Evolutionary conservation across 2,797 vertebrate genomes (phyloP), one percentile per base, ranked within the genome.

Genomic region (Diceros bicornis): DNA sequence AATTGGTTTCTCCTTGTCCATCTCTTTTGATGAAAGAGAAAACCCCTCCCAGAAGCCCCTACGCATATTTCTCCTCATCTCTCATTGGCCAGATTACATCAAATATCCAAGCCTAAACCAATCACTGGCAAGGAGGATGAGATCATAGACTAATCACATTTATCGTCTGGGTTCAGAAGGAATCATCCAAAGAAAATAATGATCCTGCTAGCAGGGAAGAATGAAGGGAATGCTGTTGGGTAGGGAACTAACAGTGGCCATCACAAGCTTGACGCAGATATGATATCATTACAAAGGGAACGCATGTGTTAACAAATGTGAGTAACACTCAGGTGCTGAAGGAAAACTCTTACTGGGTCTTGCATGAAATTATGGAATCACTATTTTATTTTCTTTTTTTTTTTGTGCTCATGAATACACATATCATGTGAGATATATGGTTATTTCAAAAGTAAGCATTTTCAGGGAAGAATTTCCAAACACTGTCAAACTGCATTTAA

Each of bases 381-480:
- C 81, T 62, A 0, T 88, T 84, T 83, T 34, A 83, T 75, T 59
- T 61, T 59, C 12, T 47, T 69, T 92, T 61, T 61, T 72, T 7
- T 11, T 79, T 10, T 6, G 0, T 29, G 23, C 18, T 94, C n/a
- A n/a, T 68, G 55, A 81, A 84, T 57, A 89, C 11, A 25, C 41
- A 41, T 27, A n/a, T 27, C n/a, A 47, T n/a, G 16, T 68, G 32
- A 50, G 27, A 69, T 69, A 44, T 57, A 62, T 18, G 52, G 66
- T 93, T 85, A 75, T 84, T 86, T 89, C 32, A 71, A 89, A 18
- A 79, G 71, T 23, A 68, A 81, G 7, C 7, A 85, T 75, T 89
- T 96, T 64, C 52, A 79, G 68, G 32, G 59, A 89, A 79, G 34
- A 84, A 23, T 64, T 75, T 92, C 37, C 50, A 84, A 91, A 91